Evolutionary conservation across 2,888 invertebrate genomes (phyloP).

Genomic region (Andrena marginata): DNA sequence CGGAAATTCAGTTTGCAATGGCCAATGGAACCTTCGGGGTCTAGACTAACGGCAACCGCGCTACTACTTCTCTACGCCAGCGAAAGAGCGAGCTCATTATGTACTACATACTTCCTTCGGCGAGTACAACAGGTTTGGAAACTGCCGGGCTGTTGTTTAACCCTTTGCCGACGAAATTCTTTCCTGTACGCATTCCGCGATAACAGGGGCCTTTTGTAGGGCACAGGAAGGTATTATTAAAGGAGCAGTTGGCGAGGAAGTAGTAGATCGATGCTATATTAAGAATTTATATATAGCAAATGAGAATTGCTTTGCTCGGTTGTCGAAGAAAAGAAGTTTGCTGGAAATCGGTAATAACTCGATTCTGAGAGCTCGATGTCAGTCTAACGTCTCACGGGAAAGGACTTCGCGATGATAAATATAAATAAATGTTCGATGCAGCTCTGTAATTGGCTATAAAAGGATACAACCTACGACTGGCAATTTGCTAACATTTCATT

Average conservation of each 20-base stretch:
- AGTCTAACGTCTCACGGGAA: neutral
- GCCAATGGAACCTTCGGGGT: slow-evolving; percentile 74
- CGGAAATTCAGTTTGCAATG: slow-evolving; percentile 82
- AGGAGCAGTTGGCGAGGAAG: too few relatives aligned
- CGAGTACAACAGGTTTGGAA: slow-evolving; percentile 22
- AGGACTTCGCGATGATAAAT: neutral
- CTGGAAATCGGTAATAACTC: neutral
- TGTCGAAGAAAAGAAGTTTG: neutral
- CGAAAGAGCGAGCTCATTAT: slow-evolving; percentile 66
- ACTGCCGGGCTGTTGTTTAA: neutral
- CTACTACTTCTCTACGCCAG: slow-evolving; percentile 31
- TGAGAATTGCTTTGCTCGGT: neutral
- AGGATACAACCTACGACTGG: neutral
- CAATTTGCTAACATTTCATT: neutral
- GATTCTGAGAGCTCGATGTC: neutral
- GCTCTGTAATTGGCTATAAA: too few relatives aligned
- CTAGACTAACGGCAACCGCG: slow-evolving; percentile 42
- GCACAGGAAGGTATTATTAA: too few relatives aligned
- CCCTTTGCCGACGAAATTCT: neutral
- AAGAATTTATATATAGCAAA: too few relatives aligned
- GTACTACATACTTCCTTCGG: slow-evolving; percentile 40
- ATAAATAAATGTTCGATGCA: too few relatives aligned
- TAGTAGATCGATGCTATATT: too few relatives aligned
- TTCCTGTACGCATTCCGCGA: neutral
- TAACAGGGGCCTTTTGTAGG: neutral